Evolutionary conservation across 2,888 invertebrate species (phyloP).

Genomic region (Cacoxenus indagator): DNA sequence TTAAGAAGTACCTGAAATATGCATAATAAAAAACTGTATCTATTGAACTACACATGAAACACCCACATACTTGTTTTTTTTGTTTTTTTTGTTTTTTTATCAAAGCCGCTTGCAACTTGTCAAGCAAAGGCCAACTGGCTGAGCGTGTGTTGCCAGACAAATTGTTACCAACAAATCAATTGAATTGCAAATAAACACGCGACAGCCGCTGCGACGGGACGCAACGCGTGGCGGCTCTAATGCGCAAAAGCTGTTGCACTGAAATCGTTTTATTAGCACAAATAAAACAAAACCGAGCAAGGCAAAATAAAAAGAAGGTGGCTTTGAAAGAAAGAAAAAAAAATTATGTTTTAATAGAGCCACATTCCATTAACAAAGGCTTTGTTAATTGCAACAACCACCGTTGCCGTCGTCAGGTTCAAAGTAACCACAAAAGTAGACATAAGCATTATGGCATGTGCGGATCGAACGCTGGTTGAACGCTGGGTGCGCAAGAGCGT

Average conservation of each 20-base stretch:
- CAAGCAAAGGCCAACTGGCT: not conserved
- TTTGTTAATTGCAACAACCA: conserved; percentile 21
- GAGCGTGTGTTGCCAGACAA: conserved; percentile 48
- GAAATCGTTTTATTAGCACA: conserved; percentile 1
- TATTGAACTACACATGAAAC: not conserved
- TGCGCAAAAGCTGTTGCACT: not conserved
- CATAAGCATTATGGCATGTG: too few species aligned
- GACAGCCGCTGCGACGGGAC: conserved; percentile 2
- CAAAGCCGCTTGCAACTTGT: not conserved
- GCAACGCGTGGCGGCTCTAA: not conserved
- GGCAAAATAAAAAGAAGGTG: not conserved
- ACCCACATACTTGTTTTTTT: too few species aligned
- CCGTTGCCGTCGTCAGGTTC: not conserved
- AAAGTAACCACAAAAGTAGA: conserved; percentile 12
- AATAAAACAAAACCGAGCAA: not conserved
- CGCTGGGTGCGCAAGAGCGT: not conserved
- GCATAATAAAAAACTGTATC: not conserved
- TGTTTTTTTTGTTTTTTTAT: not conserved
- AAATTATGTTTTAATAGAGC: conserved; percentile 60
- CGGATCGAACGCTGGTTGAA: too few species aligned
- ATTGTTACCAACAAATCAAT: conserved; percentile 60
- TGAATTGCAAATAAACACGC: conserved; percentile 24
- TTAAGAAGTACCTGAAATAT: too few species aligned
- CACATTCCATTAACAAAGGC: conserved; percentile 49
- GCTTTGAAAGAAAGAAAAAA: conserved; percentile 21